Evolutionary conservation across 2,888 invertebrate species (phyloP).

Genomic region (Lasioglossum figueresi): DNA sequence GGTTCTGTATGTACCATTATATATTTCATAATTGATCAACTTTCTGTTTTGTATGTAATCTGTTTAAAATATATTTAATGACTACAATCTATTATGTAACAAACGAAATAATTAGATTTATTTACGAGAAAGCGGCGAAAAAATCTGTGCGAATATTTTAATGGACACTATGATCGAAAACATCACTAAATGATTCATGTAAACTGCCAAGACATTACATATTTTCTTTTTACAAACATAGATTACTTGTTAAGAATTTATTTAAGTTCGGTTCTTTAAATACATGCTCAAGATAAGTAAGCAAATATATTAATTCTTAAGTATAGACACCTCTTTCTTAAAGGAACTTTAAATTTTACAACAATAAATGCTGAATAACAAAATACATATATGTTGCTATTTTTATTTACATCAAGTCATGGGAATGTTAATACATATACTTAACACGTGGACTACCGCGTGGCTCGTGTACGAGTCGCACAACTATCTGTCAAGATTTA

Average conservation of each 20-base stretch:
- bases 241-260: conserved; percentile 1
- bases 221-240: conserved; percentile 3
- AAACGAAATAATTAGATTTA: neutral
- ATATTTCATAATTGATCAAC: conserved; percentile 12
- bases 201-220: neutral
- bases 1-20: conserved; percentile 4
- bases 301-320: conserved; percentile 2
- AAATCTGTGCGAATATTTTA: neutral
- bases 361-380: conserved; percentile 17
- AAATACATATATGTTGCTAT: neutral
- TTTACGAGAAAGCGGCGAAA: neutral
- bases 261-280: conserved; percentile 25
- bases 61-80: conserved; percentile 10
- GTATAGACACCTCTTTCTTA: neutral
- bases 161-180: neutral
- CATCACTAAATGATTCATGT: neutral
- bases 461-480: neutral
- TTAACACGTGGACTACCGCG: neutral
- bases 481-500: neutral
- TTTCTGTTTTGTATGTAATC: neutral
- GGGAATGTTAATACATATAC: conserved; percentile 8
- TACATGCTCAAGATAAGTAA: conserved; percentile 17
- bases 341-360: conserved; percentile 6
- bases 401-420: conserved; percentile 25
- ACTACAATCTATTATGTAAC: neutral